A percentile compares a stretch with the other conserved stretches of the same genome.
phyloP scores from a whole-genome alignment of 1,140 invertebrate species.

The Megalopta genalis region DNA sequence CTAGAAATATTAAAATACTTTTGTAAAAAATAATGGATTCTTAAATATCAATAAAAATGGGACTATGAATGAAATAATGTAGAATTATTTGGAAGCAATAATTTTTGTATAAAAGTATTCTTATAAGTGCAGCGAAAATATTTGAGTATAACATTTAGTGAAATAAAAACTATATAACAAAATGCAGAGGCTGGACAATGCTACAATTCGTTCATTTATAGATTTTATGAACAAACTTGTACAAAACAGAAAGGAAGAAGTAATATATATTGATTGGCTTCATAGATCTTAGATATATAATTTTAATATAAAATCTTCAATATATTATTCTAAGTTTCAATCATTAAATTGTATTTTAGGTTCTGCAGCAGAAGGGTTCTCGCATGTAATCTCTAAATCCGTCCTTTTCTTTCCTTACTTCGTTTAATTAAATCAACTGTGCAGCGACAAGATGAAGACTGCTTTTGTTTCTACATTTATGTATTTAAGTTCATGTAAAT shows the following conservation, averaged over 20 bases:
- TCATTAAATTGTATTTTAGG: slow-evolving; percentile 76
- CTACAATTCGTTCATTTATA: slow-evolving; percentile 7
- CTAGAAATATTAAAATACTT: background rate
- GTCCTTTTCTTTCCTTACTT: slow-evolving; percentile 67
- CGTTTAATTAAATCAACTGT: slow-evolving; percentile 67
- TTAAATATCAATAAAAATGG: background rate
- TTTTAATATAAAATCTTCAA: slow-evolving; percentile 22
- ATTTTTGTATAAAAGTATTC: background rate
- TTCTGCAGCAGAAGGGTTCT: slow-evolving; percentile 92
- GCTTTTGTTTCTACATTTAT: slow-evolving; percentile 67
- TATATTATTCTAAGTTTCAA: slow-evolving; percentile 44
- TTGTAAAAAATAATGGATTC: background rate
- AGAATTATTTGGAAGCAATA: background rate
- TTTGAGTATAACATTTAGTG: background rate
- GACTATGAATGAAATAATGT: slow-evolving; percentile 4
- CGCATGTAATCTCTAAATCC: slow-evolving; percentile 86
- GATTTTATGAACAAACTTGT: background rate
- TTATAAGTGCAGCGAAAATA: background rate
- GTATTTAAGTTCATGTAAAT: slow-evolving; percentile 51
- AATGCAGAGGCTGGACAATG: slow-evolving; percentile 58
- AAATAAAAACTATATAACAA: slow-evolving; percentile 32
- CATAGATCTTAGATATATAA: slow-evolving; percentile 21
- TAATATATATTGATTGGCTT: background rate
- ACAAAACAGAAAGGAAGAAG: background rate
- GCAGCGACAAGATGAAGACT: slow-evolving; percentile 73